phyloP scores from a whole-genome alignment of 2,113 vertebrate species.

The Litocranius walleri region DNA sequence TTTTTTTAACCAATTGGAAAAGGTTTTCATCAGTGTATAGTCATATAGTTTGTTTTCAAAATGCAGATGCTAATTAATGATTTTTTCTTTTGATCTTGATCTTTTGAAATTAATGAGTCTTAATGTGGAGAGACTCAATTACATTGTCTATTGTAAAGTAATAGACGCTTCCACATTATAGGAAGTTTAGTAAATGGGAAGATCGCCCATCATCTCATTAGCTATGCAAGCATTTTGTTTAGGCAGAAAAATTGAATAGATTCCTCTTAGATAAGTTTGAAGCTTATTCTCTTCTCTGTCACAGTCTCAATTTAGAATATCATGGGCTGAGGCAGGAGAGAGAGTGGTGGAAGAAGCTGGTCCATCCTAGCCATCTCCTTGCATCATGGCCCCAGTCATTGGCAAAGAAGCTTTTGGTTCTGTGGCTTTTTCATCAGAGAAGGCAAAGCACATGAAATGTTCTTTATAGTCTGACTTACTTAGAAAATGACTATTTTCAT shows the following conservation, averaged over 20 bases:
- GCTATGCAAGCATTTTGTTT: background rate
- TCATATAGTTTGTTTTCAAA: slow-evolving; percentile 3
- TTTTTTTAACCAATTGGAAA: background rate
- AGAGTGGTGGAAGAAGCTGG: background rate
- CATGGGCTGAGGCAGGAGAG: background rate
- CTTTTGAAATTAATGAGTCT: slow-evolving; percentile 31
- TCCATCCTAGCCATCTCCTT: background rate
- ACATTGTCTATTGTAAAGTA: background rate
- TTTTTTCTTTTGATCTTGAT: background rate
- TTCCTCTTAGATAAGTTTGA: background rate
- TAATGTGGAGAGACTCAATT: background rate
- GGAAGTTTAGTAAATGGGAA: background rate
- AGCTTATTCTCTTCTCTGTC: background rate
- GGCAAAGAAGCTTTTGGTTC: background rate
- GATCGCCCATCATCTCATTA: background rate
- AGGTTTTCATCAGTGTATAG: background rate
- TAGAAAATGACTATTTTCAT: background rate
- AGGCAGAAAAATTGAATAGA: background rate
- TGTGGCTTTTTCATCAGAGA: background rate
- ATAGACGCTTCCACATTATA: background rate
- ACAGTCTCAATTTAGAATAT: background rate
- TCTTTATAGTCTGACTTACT: background rate
- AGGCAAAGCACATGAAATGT: background rate
- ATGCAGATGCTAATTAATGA: background rate
- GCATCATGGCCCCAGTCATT: background rate